Conservation (phyloP, 1,140 invertebrate species). For the Drosophila grimshawi region DNA sequence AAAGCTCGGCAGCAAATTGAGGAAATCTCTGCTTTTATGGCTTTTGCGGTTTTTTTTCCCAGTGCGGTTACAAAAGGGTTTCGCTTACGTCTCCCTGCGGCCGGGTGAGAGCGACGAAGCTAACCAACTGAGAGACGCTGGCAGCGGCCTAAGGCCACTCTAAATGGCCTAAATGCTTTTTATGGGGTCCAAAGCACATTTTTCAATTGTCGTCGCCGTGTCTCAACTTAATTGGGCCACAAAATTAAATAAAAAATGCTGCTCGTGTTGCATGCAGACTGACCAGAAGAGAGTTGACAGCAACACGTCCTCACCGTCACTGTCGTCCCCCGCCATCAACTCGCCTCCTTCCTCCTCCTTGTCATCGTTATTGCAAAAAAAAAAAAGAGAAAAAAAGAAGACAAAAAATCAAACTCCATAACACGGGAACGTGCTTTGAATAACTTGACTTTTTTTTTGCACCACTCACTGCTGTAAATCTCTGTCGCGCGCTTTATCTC, state of each 20-base stretch:
- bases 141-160: constrained; percentile 12
- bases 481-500: constrained; percentile 67
- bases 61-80: constrained; percentile 61
- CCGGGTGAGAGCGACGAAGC: constrained; percentile 48
- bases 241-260: constrained; percentile 71
- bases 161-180: constrained; percentile 70
- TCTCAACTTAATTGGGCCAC: constrained; percentile 72
- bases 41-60: constrained; percentile 59
- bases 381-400: constrained; percentile 21
- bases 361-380: constrained; percentile 29
- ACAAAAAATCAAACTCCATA: constrained; percentile 46
- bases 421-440: constrained; percentile 75
- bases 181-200: constrained; percentile 58
- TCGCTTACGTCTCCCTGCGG: constrained; percentile 28
- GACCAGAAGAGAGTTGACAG: constrained; percentile 60
- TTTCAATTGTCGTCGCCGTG: constrained; percentile 67
- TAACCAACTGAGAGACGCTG: background rate
- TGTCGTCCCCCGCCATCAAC: constrained; percentile 13
- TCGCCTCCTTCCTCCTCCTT: constrained; percentile 18
- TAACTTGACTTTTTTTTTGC: constrained; percentile 48
- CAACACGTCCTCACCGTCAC: constrained; percentile 65
- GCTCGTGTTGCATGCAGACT: constrained; percentile 60
- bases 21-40: constrained; percentile 70
- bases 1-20: constrained; percentile 36
- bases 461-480: constrained; percentile 42